Conservation (phyloP, 2,113 vertebrate genomes). For the Equus przewalskii region DNA sequence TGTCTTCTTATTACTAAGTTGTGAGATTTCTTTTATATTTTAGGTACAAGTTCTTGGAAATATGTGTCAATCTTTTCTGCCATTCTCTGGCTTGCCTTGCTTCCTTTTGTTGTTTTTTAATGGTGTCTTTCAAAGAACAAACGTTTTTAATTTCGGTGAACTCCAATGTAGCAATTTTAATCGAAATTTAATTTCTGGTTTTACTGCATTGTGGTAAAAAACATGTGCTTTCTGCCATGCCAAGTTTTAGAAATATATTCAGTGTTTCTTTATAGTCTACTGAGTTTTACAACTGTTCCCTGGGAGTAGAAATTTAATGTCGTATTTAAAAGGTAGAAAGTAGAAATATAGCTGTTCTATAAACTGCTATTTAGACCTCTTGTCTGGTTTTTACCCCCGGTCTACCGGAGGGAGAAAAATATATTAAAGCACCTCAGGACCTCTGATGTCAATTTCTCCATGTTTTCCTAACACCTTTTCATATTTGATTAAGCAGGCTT, state of each 20-base stretch:
- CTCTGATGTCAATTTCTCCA: background rate
- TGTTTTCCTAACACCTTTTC: background rate
- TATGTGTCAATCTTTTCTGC: background rate
- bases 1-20: background rate
- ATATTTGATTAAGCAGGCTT: background rate
- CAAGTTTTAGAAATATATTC: conserved; percentile 44
- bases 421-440: background rate
- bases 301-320: background rate
- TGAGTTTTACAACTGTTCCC: conserved; percentile 7
- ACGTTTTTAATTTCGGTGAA: conserved; percentile 53
- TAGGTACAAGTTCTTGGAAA: conserved; percentile 32
- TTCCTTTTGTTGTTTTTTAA: conserved; percentile 46
- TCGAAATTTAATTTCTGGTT: conserved; percentile 67
- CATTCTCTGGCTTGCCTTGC: background rate
- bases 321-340: background rate
- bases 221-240: background rate
- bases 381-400: background rate
- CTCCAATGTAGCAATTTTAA: conserved; percentile 24
- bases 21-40: conserved; percentile 34
- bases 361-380: background rate
- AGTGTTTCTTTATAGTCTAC: background rate
- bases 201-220: conserved; percentile 37
- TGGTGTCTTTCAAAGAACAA: conserved; percentile 22
- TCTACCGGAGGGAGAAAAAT: conserved; percentile 6
- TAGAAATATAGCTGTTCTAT: background rate